Conservation (phyloP, 2,113 vertebrate genomes). For the Taxidea taxus region DNA sequence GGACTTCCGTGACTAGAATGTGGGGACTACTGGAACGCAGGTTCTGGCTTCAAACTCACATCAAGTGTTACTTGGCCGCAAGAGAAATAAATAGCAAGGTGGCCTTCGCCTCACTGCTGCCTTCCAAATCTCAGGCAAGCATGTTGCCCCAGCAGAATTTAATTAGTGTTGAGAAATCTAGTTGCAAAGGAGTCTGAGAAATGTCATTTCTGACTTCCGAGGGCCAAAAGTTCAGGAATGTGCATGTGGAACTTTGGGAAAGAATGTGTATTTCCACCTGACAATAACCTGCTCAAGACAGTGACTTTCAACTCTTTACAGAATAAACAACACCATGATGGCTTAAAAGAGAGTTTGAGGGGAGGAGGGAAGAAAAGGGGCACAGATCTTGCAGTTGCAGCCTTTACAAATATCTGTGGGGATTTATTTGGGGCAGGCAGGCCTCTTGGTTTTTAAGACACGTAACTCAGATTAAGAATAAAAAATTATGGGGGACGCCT, state of each 20-base stretch:
- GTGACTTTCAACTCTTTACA: background rate
- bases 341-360: background rate
- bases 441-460: background rate
- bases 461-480: background rate
- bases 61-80: background rate
- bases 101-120: background rate
- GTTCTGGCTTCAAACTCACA: background rate
- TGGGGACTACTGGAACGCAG: background rate
- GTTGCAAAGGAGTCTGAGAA: conserved; percentile 10
- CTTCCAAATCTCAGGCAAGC: background rate
- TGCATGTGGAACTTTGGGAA: background rate
- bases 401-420: background rate
- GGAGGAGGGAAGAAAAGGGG: background rate
- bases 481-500: background rate
- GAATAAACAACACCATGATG: background rate
- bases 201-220: background rate
- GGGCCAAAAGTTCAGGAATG: background rate
- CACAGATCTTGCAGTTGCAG: background rate
- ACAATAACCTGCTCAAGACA: background rate
- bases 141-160: background rate
- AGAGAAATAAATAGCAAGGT: background rate
- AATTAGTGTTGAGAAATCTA: background rate
- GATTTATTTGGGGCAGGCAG: background rate
- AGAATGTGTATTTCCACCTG: background rate
- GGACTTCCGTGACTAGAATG: background rate